A percentile compares a stretch with the other conserved stretches of the same genome.
Evolutionary conservation across 1,140 invertebrate genomes (phyloP).

Genomic region (Zaprionus camerounensis): DNA sequence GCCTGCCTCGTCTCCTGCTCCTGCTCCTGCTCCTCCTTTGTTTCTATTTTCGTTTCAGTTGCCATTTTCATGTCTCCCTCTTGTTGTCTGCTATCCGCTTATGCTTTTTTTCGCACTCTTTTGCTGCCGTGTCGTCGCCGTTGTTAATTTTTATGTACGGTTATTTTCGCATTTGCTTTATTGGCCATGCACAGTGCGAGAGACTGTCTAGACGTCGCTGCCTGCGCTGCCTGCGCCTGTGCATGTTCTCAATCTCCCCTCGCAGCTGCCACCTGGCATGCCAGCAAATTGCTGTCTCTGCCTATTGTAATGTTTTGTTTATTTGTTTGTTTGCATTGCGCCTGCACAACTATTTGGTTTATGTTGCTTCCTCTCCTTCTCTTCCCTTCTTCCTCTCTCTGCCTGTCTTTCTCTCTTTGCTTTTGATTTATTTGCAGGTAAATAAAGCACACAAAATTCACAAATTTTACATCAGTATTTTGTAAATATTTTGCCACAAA

Average conservation of each 20-base stretch:
- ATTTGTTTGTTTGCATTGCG: conserved; percentile 25
- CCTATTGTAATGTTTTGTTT: conserved; percentile 22
- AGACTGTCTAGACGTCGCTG: conserved; percentile 60
- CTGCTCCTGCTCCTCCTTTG: conserved; percentile 40
- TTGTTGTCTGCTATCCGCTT: conserved; percentile 42
- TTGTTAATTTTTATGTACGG: conserved; percentile 76
- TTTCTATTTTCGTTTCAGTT: conserved; percentile 44
- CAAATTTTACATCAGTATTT: conserved; percentile 30
- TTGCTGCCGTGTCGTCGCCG: conserved; percentile 69
- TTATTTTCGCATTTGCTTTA: conserved; percentile 77
- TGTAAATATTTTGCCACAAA: conserved; percentile 68
- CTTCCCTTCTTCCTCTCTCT: neutral
- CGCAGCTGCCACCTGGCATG: neutral
- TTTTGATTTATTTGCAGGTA: conserved; percentile 68
- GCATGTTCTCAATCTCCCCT: neutral
- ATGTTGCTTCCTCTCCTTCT: neutral
- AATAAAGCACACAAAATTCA: conserved; percentile 53
- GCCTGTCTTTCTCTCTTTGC: conserved; percentile 31
- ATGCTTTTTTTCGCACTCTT: conserved; percentile 44
- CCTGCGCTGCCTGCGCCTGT: conserved; percentile 1
- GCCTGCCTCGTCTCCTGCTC: conserved; percentile 27
- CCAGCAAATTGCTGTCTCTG: conserved; percentile 15
- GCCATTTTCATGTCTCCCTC: conserved; percentile 52
- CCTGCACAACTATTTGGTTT: conserved; percentile 7
- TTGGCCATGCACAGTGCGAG: conserved; percentile 64